phyloP scores from a whole-genome alignment of 92 coral and sea anemone species.

The Phenganax subtilis region DNA sequence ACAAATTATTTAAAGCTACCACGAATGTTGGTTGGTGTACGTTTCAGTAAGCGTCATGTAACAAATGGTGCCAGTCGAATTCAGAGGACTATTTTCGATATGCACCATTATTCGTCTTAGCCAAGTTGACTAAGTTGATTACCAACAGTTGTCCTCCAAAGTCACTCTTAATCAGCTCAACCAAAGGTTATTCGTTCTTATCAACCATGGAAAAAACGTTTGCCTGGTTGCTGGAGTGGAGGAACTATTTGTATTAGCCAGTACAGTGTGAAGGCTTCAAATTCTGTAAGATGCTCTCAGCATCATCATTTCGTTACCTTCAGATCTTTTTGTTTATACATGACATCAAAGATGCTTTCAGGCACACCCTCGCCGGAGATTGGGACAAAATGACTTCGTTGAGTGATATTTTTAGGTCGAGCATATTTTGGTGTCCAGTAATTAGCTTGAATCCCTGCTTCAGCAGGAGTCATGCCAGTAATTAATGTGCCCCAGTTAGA shows the following conservation, averaged over 20 bases:
- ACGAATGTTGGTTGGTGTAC: background rate
- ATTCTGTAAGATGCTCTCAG: too few species aligned
- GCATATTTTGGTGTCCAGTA: slow-evolving; percentile 42
- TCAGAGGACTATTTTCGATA: too few species aligned
- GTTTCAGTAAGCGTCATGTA: too few species aligned
- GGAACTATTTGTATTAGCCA: background rate
- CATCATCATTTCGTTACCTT: slow-evolving; percentile 10
- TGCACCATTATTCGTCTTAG: too few species aligned
- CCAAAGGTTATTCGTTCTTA: too few species aligned
- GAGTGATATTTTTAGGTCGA: slow-evolving; percentile 27
- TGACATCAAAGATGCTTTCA: slow-evolving; percentile 35
- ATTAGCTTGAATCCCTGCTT: slow-evolving; percentile 39
- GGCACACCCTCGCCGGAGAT: slow-evolving; percentile 33
- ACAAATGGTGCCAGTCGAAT: too few species aligned
- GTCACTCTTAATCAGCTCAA: too few species aligned
- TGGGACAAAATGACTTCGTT: slow-evolving; percentile 40
- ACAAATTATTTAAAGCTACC: background rate
- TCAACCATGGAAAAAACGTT: too few species aligned
- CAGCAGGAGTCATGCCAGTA: slow-evolving; percentile 45
- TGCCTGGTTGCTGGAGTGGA: too few species aligned
- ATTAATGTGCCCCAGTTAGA: slow-evolving; percentile 40
- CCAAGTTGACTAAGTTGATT: too few species aligned
- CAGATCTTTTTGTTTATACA: slow-evolving; percentile 33
- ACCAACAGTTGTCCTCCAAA: too few species aligned
- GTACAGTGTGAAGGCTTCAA: background rate